A percentile compares a stretch with the other conserved stretches of the same genome.
Evolutionary conservation across 2,888 invertebrate species (phyloP).

Genomic region (Molanna angustata): DNA sequence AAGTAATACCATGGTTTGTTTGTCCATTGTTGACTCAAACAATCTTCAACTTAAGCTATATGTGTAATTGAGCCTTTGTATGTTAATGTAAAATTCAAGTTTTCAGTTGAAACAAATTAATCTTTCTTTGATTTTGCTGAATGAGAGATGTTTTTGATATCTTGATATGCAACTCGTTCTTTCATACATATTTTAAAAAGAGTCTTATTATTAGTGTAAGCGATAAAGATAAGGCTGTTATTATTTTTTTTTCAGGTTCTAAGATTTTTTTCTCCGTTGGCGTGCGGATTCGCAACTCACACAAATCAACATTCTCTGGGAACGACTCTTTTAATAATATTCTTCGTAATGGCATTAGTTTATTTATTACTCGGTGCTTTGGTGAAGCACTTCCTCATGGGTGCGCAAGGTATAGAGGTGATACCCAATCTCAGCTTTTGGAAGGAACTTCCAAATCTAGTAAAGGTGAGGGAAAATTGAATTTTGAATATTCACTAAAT

Average conservation of each 20-base stretch:
- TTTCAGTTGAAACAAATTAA: too few relatives aligned
- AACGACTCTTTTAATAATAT: constrained; percentile 61
- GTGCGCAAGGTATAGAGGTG: constrained; percentile 69
- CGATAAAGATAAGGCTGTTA: too few relatives aligned
- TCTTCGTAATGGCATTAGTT: constrained; percentile 55
- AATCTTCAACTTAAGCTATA: too few relatives aligned
- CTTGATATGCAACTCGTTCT: not conserved
- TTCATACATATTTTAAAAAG: not conserved
- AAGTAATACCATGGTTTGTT: too few relatives aligned
- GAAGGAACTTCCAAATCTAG: constrained; percentile 65
- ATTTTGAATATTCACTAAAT: not conserved
- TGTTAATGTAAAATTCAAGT: too few relatives aligned
- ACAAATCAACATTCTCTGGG: constrained; percentile 56
- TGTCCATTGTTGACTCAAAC: too few relatives aligned
- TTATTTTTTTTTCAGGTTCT: constrained; percentile 47
- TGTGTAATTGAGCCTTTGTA: too few relatives aligned
- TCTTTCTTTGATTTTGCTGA: too few relatives aligned
- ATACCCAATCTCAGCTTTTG: constrained; percentile 74
- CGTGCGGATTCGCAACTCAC: constrained; percentile 47
- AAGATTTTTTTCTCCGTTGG: constrained; percentile 50
- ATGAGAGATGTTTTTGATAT: too few relatives aligned
- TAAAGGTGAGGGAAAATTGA: constrained; percentile 56
- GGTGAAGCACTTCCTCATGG: constrained; percentile 64
- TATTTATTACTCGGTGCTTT: constrained; percentile 67
- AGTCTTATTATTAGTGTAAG: constrained; percentile 9